Percentiles rank a stretch among this genome's conserved stretches.
These are phyloP conservation scores for Timema cristinae DNA, from an alignment of 2,888 invertebrate species.

Conservation along the genomic window DNA sequence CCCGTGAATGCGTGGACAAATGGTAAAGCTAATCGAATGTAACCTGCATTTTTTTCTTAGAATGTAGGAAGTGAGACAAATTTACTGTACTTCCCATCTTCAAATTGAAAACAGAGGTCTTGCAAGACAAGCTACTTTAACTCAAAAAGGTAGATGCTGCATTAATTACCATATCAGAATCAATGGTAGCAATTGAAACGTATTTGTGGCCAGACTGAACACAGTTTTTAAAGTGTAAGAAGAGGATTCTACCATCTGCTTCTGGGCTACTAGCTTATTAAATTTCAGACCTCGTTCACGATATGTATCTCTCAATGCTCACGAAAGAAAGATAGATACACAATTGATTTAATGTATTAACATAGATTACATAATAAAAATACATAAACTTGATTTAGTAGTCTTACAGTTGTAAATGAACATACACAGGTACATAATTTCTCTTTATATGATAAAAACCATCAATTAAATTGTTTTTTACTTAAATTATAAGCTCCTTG, in stretches of 20 bases:
- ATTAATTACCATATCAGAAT: not conserved
- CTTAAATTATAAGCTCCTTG: no score
- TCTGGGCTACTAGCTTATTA: not conserved
- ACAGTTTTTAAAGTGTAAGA: constrained; percentile 2
- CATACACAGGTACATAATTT: no score
- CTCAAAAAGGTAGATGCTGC: constrained; percentile 9
- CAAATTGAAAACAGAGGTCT: not conserved
- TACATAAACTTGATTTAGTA: no score
- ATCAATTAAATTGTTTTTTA: no score
- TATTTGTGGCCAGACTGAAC: not conserved
- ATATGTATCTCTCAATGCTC: no score
- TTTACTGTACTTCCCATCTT: not conserved
- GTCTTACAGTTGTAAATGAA: no score
- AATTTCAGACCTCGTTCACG: no score
- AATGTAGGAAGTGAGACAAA: not conserved
- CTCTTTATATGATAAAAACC: no score
- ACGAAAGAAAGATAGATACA: no score
- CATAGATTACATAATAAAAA: no score
- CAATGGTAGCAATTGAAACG: not conserved
- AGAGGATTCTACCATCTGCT: not conserved
- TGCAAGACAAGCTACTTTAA: not conserved
- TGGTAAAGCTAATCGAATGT: not conserved
- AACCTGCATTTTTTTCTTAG: not conserved
- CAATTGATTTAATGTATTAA: no score
- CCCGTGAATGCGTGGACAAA: constrained; percentile 1